A percentile compares a stretch with the other conserved stretches of the same genome.
These are phyloP conservation scores for Platysteira castanea DNA, from an alignment of 2,113 vertebrate genomes.

Conservation along the genomic window DNA sequence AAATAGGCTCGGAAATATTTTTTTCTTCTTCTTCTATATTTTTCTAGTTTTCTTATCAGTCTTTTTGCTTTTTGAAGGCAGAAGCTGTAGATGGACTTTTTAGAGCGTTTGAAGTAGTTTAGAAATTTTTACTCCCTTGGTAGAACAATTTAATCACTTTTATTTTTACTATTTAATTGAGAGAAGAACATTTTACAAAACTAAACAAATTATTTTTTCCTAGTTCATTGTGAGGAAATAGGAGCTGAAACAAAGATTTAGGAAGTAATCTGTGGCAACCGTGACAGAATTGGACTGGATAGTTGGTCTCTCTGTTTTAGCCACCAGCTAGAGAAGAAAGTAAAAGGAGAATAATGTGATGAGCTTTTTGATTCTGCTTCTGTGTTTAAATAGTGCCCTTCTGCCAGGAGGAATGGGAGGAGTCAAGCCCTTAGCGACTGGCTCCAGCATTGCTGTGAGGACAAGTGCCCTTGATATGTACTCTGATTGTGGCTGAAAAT, in stretches of 20 bases:
- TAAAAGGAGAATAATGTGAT: not conserved
- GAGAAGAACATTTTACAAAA: not conserved
- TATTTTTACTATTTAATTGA: not conserved
- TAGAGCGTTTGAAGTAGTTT: not conserved
- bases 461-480: not conserved
- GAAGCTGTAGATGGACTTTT: not conserved
- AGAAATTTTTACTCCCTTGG: not conserved
- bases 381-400: not conserved
- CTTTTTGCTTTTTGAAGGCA: not conserved
- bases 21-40: not conserved
- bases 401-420: not conserved
- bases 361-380: not conserved
- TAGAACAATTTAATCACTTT: not conserved
- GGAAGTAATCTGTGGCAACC: not conserved
- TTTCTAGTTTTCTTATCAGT: not conserved
- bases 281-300: not conserved
- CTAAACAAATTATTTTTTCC: not conserved
- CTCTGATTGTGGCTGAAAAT: not conserved
- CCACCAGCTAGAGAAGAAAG: not conserved
- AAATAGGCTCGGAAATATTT: not conserved
- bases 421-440: accelerated
- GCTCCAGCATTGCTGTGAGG: not conserved
- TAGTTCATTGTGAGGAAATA: not conserved
- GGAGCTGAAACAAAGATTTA: not conserved
- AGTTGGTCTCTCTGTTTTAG: not conserved